Evolutionary conservation across 2,113 vertebrate species (phyloP).

Genomic region (Corythornis madagascariensis): DNA sequence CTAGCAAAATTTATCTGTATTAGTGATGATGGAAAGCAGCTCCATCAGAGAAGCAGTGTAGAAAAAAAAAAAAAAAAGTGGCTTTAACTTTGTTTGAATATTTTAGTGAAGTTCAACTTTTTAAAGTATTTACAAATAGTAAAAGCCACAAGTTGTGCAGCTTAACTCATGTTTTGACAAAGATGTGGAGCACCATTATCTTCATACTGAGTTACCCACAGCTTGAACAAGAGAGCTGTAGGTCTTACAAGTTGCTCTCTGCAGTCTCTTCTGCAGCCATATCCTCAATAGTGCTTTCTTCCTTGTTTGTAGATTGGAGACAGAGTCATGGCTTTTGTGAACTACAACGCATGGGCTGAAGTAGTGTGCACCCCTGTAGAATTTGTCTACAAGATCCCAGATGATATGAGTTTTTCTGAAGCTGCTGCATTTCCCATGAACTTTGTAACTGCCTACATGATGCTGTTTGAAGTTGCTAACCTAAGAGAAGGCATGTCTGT

Average conservation of each 20-base stretch:
- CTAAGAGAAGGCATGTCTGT: constrained; percentile 97
- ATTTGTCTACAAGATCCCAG: constrained; percentile 95
- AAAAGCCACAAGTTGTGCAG: not conserved
- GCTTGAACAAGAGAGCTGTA: not conserved
- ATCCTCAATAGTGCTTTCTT: not conserved
- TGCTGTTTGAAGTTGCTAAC: constrained; percentile 98
- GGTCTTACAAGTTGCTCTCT: not conserved
- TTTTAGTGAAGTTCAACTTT: not conserved
- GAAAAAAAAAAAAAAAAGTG: not conserved
- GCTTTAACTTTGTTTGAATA: not conserved
- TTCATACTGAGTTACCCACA: not conserved
- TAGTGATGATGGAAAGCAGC: not conserved
- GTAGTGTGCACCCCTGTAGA: constrained; percentile 91
- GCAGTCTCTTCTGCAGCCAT: not conserved
- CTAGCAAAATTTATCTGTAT: not conserved
- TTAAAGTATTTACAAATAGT: not conserved
- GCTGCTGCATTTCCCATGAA: constrained; percentile 95
- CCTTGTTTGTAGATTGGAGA: constrained; percentile 87
- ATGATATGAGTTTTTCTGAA: constrained; percentile 95
- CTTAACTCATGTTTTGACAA: not conserved
- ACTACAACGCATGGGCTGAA: constrained; percentile 98
- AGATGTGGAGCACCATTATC: not conserved
- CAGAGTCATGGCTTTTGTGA: constrained; percentile 95
- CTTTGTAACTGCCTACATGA: constrained; percentile 98
- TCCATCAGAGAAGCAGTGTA: not conserved